Conservation (phyloP, 2,888 invertebrate species). For the Dexiosoma caninum region DNA sequence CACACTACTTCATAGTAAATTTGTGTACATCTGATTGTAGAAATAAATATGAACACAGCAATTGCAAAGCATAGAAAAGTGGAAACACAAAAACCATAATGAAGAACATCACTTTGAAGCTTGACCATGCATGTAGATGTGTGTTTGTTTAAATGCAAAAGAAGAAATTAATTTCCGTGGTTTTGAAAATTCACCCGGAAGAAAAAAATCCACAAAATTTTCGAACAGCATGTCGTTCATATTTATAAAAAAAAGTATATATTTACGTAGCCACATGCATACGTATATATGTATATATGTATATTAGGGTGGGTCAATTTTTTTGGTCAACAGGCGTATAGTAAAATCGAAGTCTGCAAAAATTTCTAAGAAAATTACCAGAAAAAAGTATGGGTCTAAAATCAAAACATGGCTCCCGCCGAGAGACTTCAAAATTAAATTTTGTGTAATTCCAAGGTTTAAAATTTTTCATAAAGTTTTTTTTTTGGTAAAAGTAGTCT, state of each 20-base stretch:
- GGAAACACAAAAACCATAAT: not conserved
- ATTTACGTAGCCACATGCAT: not conserved
- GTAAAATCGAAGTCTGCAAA: too few relatives aligned
- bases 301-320: too few relatives aligned
- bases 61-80: not conserved
- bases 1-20: too few relatives aligned
- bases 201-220: not conserved
- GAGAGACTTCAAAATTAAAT: too few relatives aligned
- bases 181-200: not conserved
- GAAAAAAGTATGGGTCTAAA: too few relatives aligned
- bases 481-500: too few relatives aligned
- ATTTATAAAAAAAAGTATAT: constrained; percentile 3
- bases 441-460: too few relatives aligned
- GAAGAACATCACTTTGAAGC: not conserved
- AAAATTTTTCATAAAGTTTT: too few relatives aligned
- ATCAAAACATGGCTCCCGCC: too few relatives aligned
- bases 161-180: constrained; percentile 39
- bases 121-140: not conserved
- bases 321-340: too few relatives aligned
- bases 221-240: constrained; percentile 28
- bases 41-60: not conserved
- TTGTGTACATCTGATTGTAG: too few relatives aligned
- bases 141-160: not conserved
- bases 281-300: not conserved
- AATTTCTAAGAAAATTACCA: too few relatives aligned